A percentile compares a stretch with the other conserved stretches of the same genome.
Evolutionary conservation across 2,113 vertebrate species (phyloP).

Genomic region (Burhinus bistriatus): DNA sequence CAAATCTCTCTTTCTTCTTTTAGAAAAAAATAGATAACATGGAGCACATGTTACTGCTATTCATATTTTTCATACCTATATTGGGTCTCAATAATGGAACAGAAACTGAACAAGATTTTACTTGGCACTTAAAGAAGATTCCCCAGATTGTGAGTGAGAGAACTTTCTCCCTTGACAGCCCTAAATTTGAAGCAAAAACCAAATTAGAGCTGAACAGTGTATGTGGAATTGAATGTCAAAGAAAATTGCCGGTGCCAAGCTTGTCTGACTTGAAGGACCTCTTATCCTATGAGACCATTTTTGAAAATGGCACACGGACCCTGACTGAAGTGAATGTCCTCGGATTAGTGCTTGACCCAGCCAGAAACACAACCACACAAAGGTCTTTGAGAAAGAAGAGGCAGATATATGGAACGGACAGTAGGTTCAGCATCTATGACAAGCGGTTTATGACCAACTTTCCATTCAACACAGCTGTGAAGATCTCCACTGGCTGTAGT

Average conservation of each 20-base stretch:
- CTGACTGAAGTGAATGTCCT: slow-evolving; percentile 84
- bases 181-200: slow-evolving; percentile 81
- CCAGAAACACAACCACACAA: not conserved
- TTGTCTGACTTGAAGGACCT: slow-evolving; percentile 83
- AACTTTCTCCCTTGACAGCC: slow-evolving; percentile 82
- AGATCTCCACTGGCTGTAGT: slow-evolving; percentile 93
- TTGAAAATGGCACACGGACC: slow-evolving; percentile 90
- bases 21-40: slow-evolving; percentile 81
- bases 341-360: slow-evolving; percentile 49
- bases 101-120: slow-evolving; percentile 79
- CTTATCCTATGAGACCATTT: slow-evolving; percentile 91
- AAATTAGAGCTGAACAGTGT: slow-evolving; percentile 70
- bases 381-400: slow-evolving; percentile 73
- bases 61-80: slow-evolving; percentile 74
- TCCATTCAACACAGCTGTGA: slow-evolving; percentile 91
- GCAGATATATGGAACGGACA: slow-evolving; percentile 91
- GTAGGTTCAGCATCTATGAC: slow-evolving; percentile 92
- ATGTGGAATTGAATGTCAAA: slow-evolving; percentile 93
- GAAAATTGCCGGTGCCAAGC: slow-evolving; percentile 76
- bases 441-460: slow-evolving; percentile 88
- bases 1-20: slow-evolving; percentile 45
- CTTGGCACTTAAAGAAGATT: slow-evolving; percentile 86
- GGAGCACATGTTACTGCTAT: slow-evolving; percentile 77
- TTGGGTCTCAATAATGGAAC: slow-evolving; percentile 65
- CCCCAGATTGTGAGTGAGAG: slow-evolving; percentile 83